A percentile compares a stretch with the other conserved stretches of the same genome.
Evolutionary conservation across 1,140 invertebrate species (phyloP).

Genomic region (Oncopeltus fasciatus): DNA sequence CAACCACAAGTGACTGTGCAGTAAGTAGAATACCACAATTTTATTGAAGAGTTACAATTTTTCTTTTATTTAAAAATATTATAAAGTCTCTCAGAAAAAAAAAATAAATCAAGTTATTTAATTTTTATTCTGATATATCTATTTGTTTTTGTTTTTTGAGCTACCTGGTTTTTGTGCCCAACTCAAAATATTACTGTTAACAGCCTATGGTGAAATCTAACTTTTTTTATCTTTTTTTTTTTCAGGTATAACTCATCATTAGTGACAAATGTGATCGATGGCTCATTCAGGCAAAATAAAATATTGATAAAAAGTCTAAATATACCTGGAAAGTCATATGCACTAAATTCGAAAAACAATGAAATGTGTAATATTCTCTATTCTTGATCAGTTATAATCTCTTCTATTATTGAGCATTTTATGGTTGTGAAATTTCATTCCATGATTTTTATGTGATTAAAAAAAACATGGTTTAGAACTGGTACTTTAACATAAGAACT

Average conservation of each 20-base stretch:
- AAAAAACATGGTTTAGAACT: no score
- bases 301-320: not conserved
- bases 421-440: no score
- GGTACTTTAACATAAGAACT: no score
- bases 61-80: not conserved
- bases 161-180: no score
- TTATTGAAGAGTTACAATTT: conserved; percentile 10
- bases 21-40: conserved; percentile 31
- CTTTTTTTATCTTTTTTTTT: not conserved
- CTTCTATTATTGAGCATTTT: no score
- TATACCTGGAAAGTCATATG: conserved; percentile 53
- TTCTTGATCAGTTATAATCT: no score
- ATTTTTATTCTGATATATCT: no score
- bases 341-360: conserved; percentile 63
- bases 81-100: not conserved
- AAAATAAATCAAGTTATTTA: not conserved
- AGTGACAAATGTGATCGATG: not conserved
- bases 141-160: no score
- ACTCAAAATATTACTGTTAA: no score
- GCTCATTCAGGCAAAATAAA: not conserved
- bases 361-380: conserved; percentile 49
- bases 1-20: conserved; percentile 50
- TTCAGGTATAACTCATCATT: not conserved
- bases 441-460: no score
- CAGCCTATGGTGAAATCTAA: no score